Evolutionary conservation across 2,113 vertebrate genomes (phyloP), one percentile per base, ranked within the genome.

Genomic region (Emydura subglobosa): DNA sequence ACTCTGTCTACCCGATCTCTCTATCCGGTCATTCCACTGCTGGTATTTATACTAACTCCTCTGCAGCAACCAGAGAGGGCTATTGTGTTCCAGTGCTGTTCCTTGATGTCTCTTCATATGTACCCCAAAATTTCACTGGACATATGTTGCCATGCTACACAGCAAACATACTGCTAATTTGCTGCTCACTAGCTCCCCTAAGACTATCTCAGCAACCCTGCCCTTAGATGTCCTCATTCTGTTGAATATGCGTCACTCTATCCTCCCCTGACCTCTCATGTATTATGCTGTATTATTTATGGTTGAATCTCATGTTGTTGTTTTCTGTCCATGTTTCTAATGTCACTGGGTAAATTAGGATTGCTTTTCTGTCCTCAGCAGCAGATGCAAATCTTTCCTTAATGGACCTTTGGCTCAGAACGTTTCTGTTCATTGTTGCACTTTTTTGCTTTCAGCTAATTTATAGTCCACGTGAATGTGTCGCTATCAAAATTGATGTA

Each of bases 391-490:
- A 91, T 88, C 90, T 89, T 82, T 51, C 65, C 68, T 76, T 76
- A 12, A 59, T 87, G 87, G 90, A 47, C 10, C 61, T 9, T 82
- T 88, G 27, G 55, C 90, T 88, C 65, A 25, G 68, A 49, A 29
- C 88, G 44, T 96, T 86, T 87, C 95, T 96, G 95, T 94, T 96
- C 94, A 93, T 91, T 82, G 85, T 96, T 82, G 89, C n/a, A 79
- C 92, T 94, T 82, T 76, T 85, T 79, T 31, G 91, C 84, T 94
- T 39, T 80, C 94, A 89, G 85, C 94, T 96, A 96, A 91, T 96
- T 94, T 90, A 90, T 83, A 94, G 82, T 88, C 88, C 90, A 83
- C 88, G 78, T 51, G 47, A 89, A 96, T 96, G 80, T 10, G 82
- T 72, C 89, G 44, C 91, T 92, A 21, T 88, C 68, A 81, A 7